Evolutionary conservation across 2,888 invertebrate species (phyloP).

Genomic region (Helicoverpa assulta): DNA sequence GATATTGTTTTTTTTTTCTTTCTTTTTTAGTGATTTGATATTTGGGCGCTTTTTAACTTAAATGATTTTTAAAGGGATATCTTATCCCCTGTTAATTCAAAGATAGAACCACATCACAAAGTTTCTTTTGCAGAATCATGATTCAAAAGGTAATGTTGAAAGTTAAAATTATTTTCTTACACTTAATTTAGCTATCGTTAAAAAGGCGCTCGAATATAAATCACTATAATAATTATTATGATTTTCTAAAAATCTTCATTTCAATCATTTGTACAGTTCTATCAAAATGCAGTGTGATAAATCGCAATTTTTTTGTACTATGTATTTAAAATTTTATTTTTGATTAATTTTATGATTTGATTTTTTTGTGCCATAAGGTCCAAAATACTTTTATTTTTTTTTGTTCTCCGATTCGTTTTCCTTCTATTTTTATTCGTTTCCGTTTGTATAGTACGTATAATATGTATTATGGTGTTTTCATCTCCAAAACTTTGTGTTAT

Average conservation of each 20-base stretch:
- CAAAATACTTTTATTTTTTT: not conserved
- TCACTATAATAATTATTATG: no score
- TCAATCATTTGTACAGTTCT: not conserved
- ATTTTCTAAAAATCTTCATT: no score
- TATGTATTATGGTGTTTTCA: no score
- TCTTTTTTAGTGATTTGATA: not conserved
- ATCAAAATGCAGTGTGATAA: slow-evolving; percentile 13
- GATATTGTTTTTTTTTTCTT: slow-evolving; percentile 1
- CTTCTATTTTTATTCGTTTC: not conserved
- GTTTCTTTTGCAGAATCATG: no score
- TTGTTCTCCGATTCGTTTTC: not conserved
- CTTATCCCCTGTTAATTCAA: no score
- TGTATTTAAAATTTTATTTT: slow-evolving; percentile 12
- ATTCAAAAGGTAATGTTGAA: no score
- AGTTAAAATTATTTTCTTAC: no score
- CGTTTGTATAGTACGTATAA: no score
- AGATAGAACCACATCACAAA: no score
- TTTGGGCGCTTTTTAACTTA: not conserved
- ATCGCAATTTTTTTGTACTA: slow-evolving; percentile 13
- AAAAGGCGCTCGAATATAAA: no score
- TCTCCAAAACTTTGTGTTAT: no score
- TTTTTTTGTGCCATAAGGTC: slow-evolving; percentile 46
- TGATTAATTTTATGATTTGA: slow-evolving; percentile 47
- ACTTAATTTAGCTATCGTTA: no score
- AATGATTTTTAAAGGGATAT: not conserved